phyloP scores from a whole-genome alignment of 2,888 invertebrate genomes.

The Spodoptera exigua region DNA sequence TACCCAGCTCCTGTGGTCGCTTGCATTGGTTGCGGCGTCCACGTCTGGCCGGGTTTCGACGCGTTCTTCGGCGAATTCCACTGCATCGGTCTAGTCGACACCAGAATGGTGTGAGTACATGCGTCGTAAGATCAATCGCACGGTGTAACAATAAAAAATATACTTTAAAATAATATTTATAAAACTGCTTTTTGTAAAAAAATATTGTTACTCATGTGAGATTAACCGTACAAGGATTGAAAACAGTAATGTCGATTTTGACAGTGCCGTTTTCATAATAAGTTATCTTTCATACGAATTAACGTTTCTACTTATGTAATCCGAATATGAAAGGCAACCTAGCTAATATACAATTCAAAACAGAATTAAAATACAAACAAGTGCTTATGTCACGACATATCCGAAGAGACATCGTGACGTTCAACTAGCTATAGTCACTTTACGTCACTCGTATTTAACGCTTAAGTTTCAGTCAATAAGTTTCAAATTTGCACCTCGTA shows the following conservation, averaged over 20 bases:
- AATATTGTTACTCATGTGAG: too few relatives aligned
- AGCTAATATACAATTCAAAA: conserved; percentile 27
- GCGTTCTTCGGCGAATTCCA: conserved; percentile 97
- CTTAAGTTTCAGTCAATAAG: conserved; percentile 57
- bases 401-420: conserved; percentile 37
- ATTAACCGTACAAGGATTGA: neutral
- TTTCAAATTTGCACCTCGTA: conserved; percentile 2
- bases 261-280: conserved; percentile 51
- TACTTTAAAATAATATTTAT: too few relatives aligned
- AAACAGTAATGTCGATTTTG: neutral
- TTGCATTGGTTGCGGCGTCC: conserved; percentile 97
- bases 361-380: conserved; percentile 40
- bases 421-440: conserved; percentile 63
- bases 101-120: conserved; percentile 67
- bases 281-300: conserved; percentile 35
- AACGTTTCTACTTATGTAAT: too few relatives aligned
- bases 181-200: too few relatives aligned
- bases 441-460: conserved; percentile 65
- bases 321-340: conserved; percentile 38
- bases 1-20: conserved; percentile 96
- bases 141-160: too few relatives aligned
- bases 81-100: conserved; percentile 92
- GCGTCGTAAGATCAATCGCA: conserved; percentile 47
- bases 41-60: conserved; percentile 93
- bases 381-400: conserved; percentile 50